phyloP scores from a whole-genome alignment of 2,888 invertebrate species.

The Sphaeridia pumilis region DNA sequence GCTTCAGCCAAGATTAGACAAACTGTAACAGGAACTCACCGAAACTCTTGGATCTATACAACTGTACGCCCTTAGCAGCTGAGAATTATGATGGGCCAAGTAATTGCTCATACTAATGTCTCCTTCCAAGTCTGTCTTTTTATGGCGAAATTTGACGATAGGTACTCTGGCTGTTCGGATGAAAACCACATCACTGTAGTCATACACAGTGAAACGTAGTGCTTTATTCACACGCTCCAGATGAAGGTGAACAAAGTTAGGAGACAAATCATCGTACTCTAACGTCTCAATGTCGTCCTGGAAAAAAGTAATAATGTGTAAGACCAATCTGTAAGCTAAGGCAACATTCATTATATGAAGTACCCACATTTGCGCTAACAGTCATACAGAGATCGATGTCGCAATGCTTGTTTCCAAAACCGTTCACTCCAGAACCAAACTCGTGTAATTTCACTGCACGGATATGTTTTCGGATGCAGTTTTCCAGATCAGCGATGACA shows the following conservation, averaged over 20 bases:
- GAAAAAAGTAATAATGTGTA: neutral
- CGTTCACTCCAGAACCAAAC: slow-evolving; percentile 50
- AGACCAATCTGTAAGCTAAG: neutral
- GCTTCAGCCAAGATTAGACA: neutral
- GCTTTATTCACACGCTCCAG: too few relatives aligned
- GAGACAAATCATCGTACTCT: neutral
- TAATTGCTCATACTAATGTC: slow-evolving; percentile 51
- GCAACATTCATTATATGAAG: neutral
- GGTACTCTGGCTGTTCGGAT: slow-evolving; percentile 47
- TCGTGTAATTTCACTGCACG: slow-evolving; percentile 42
- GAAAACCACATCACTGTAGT: slow-evolving; percentile 42
- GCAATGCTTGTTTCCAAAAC: slow-evolving; percentile 47
- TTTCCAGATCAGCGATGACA: slow-evolving; percentile 39
- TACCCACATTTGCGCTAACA: slow-evolving; percentile 36
- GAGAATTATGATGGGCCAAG: slow-evolving; percentile 47
- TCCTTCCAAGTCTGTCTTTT: slow-evolving; percentile 42
- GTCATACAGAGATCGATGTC: slow-evolving; percentile 51
- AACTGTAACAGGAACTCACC: slow-evolving; percentile 30
- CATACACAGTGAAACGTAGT: neutral
- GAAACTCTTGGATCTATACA: slow-evolving; percentile 45
- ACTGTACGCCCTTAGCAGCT: slow-evolving; percentile 44
- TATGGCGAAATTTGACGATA: slow-evolving; percentile 48
- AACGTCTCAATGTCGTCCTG: neutral
- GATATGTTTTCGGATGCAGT: slow-evolving; percentile 37
- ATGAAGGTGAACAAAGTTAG: too few relatives aligned